Base-by-base conservation (phyloP, 2,888 invertebrate genomes). In the Tenthredo livida region DNA sequence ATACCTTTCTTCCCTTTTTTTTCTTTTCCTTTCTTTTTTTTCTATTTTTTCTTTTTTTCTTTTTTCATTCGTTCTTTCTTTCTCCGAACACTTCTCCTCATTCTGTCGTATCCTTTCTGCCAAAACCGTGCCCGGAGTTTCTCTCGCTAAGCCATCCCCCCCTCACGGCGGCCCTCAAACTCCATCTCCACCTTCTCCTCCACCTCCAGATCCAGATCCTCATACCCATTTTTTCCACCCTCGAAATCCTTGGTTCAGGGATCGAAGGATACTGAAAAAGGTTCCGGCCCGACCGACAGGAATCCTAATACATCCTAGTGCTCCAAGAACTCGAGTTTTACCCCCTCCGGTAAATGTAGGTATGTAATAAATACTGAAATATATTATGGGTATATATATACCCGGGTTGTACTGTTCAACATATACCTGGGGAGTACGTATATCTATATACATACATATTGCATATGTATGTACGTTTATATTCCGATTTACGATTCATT, bases 201-300 rank as follows among this genome's bases (percentile, higher is more conserved):
- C 37, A 37, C 6, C 6, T 37, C 37, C 7, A 37, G 7, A 37
- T 37, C 7, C 21, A 58, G 7, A 54, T 54, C n/a, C 54, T 54
- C 54, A 54, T 54, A 54, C 67, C 67, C 29, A 29, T 67, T 54
- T 33, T 33, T 50, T 77, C 77, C 33, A 40, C 50, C 78, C 80
- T n/a, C 37, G 58, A 61, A 50, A 61, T 61, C 80, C 58, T 61
- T 58, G 58, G 40, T 61, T 80, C 80, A 58, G 58, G 61, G 80
- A 80, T 80, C 80, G 61, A 40, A 80, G 50, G 77, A 77, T 77
- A 77, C 77, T 33, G 77, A 77, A 47, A 77, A 77, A 77, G 61
- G 58, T 37, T 61, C 80, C 80, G 61, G 80, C 29, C 40, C 80
- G 5, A 33, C 40, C 40, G 61, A 37, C 21, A 58, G 58, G 80